Evolutionary conservation across 2,888 invertebrate species (phyloP), one percentile per base, ranked within the genome.

Genomic region (Abrostola tripartita): DNA sequence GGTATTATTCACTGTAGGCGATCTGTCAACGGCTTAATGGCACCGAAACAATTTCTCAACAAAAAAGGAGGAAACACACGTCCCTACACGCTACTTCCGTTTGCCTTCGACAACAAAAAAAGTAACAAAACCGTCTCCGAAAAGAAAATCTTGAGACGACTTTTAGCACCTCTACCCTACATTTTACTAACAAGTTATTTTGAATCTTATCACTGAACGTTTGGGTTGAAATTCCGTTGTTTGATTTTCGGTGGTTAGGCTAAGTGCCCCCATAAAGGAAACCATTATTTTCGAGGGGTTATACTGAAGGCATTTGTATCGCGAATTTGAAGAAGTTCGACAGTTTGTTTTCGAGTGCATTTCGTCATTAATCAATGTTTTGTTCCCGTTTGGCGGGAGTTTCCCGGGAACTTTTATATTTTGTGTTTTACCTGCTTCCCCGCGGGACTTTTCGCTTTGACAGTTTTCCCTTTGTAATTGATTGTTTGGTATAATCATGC

Each of bases 281-380:
- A 92, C 93, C 93, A 94, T 94, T 94, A 94, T 94, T 94, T 92
- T 82, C 90, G 92, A 90, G 90, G 92, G 92, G 92, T 91, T 91
- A 91, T 89, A 88, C 86, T 83, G 83, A 87, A 89, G 88, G 90
- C 93, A 92, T 94, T 94, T 94, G 94, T 94, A 93, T 93, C 84
- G 92, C 84, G 92, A 89, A 92, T 94, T 94, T 93, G 94, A 94
- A 93, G 93, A 93, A 94, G 91, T 94, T 94, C 94, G 94, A 94
- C 94, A 94, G 94, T 94, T 93, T 92, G 94, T 93, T 91, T 90
- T 91, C 93, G 91, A 95, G 95, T 95, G 95, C 95, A 95, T 94
- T 94, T 93, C 81, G 86, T 92, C 92, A 95, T 94, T 93, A 92
- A 94, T 93, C 92, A 94, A 91, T 92, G 93, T 93, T 94, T 93